These are phyloP conservation scores for Calliphora vomitoria DNA, from an alignment of 2,888 invertebrate genomes.

Conservation along the genomic window DNA sequence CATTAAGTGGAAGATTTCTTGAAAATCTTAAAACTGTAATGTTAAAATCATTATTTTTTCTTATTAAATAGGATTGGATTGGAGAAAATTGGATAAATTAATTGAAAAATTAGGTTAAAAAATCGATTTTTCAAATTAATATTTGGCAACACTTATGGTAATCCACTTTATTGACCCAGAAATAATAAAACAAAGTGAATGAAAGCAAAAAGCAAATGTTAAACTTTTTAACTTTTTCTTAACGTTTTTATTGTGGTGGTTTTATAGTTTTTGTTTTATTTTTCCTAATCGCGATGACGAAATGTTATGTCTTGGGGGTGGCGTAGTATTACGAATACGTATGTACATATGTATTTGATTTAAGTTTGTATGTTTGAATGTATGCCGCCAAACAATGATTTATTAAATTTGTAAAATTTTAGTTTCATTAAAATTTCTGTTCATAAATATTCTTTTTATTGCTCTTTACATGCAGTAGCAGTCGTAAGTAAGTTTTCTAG, in stretches of 20 bases:
- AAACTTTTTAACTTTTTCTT: conserved; percentile 31
- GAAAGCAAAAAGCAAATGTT: conserved; percentile 11
- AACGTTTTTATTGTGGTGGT: background rate
- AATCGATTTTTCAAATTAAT: too few species aligned
- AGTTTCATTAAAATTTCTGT: background rate
- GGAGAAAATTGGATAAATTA: too few species aligned
- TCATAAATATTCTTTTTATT: too few species aligned
- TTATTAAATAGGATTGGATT: too few species aligned
- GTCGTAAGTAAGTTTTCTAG: too few species aligned
- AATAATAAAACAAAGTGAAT: conserved; percentile 23
- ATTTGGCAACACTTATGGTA: conserved; percentile 15
- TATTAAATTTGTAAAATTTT: background rate
- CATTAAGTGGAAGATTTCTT: too few species aligned
- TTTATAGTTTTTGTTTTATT: conserved; percentile 8
- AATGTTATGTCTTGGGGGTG: conserved; percentile 12
- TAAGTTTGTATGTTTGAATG: background rate
- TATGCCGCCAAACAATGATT: background rate
- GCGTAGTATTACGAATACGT: background rate
- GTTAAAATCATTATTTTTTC: too few species aligned
- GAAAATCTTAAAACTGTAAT: too few species aligned
- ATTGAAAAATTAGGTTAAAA: too few species aligned
- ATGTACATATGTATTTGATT: background rate
- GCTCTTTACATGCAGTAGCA: too few species aligned
- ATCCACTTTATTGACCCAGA: conserved; percentile 64
- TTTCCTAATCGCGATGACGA: background rate